Evolutionary conservation across 1,140 invertebrate species (phyloP).

Genomic region (Orius insidiosus): DNA sequence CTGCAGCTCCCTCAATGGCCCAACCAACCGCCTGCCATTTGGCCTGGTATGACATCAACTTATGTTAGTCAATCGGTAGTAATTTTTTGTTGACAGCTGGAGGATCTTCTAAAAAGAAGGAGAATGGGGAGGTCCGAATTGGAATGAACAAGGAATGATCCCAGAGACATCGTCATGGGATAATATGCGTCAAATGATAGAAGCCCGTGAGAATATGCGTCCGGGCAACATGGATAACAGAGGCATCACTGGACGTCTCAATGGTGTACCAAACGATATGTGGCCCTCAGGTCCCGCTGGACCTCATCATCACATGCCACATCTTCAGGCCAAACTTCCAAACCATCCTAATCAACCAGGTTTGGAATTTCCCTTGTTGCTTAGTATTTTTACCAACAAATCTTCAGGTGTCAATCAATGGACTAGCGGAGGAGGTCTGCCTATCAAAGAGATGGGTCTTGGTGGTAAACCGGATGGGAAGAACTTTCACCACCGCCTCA

Average conservation of each 20-base stretch:
- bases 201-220: constrained; percentile 46
- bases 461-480: constrained; percentile 61
- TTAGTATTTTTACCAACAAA: too few relatives aligned
- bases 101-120: constrained; percentile 26
- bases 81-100: neutral
- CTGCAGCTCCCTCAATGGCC: constrained; percentile 19
- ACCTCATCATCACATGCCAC: constrained; percentile 22
- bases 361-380: too few relatives aligned
- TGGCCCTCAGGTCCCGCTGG: constrained; percentile 37
- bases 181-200: constrained; percentile 27
- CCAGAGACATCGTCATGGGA: constrained; percentile 32
- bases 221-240: constrained; percentile 31
- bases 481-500: constrained; percentile 74
- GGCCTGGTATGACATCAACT: constrained; percentile 12
- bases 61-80: neutral
- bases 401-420: constrained; percentile 44
- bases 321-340: constrained; percentile 26
- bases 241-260: constrained; percentile 55
- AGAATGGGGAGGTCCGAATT: constrained; percentile 28
- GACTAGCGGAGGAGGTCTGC: constrained; percentile 32
- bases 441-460: constrained; percentile 38
- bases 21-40: constrained; percentile 20
- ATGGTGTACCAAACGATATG: constrained; percentile 47
- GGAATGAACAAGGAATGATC: constrained; percentile 36
- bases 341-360: constrained; percentile 17